These are phyloP conservation scores for Trididemnum nubilum DNA, from an alignment of 23 tunicate genomes.

Conservation along the genomic window DNA sequence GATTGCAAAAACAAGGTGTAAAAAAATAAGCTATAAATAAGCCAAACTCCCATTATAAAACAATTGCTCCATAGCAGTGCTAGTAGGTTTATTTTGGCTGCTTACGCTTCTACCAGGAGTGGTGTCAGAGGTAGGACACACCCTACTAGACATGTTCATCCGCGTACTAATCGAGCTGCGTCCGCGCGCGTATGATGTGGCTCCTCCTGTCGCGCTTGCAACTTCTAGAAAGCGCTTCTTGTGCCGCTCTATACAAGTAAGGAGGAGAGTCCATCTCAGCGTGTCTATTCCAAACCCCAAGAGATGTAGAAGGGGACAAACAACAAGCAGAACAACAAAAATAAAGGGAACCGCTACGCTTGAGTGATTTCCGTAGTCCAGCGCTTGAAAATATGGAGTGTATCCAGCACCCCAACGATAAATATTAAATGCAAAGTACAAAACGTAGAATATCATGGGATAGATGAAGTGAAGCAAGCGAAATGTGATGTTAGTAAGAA, in stretches of 20 bases:
- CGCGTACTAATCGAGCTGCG: background rate
- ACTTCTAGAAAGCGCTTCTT: constrained; percentile 30
- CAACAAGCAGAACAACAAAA: constrained; percentile 20
- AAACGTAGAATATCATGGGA: constrained; percentile 34
- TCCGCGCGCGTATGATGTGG: background rate
- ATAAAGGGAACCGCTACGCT: constrained; percentile 17
- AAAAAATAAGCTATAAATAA: background rate
- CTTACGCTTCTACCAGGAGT: background rate
- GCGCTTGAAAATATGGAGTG: constrained; percentile 28
- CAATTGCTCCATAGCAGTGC: background rate
- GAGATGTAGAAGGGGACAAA: constrained; percentile 29
- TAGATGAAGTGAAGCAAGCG: constrained; percentile 62
- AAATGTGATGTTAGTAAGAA: constrained; percentile 46
- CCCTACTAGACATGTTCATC: background rate
- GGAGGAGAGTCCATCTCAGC: constrained; percentile 41
- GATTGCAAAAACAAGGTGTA: too few relatives aligned
- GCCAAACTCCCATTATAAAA: background rate
- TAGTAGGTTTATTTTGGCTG: background rate
- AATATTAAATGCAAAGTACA: constrained; percentile 45
- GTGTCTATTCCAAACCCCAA: constrained; percentile 53
- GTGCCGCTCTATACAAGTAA: constrained; percentile 45
- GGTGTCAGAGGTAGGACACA: background rate
- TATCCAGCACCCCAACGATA: constrained; percentile 67
- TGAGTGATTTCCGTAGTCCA: constrained; percentile 44
- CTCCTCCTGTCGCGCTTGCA: constrained; percentile 20